Evolutionary conservation across 2,113 vertebrate genomes (phyloP).

Genomic region (Thymallus thymallus): DNA sequence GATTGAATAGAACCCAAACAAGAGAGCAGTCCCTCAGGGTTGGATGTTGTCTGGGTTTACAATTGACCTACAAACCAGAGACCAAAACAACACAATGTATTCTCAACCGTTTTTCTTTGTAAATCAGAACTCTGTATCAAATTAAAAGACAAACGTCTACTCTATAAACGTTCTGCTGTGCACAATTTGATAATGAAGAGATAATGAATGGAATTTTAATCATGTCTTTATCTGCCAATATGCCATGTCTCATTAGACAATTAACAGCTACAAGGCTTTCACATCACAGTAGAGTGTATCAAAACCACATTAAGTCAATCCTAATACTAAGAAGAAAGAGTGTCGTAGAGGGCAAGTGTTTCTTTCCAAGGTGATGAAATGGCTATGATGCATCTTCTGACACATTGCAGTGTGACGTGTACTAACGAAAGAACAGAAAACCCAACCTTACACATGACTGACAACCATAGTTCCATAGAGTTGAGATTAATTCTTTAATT

Average conservation of each 20-base stretch:
- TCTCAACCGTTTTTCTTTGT: slow-evolving; percentile 15
- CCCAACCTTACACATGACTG: not conserved
- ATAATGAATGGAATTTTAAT: slow-evolving; percentile 49
- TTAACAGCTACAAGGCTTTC: slow-evolving; percentile 17
- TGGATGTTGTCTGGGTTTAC: too few species aligned
- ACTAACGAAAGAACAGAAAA: not conserved
- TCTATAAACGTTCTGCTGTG: not conserved
- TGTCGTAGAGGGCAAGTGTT: not conserved
- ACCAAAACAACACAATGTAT: too few species aligned
- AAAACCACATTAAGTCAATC: not conserved
- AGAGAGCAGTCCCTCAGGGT: too few species aligned
- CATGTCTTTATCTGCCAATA: slow-evolving; percentile 34
- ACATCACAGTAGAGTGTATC: not conserved
- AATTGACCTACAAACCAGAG: too few species aligned
- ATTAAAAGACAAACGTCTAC: slow-evolving; percentile 20
- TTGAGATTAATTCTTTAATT: not conserved
- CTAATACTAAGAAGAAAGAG: not conserved
- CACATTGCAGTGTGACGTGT: not conserved
- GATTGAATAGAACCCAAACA: too few species aligned
- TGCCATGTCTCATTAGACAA: slow-evolving; percentile 45
- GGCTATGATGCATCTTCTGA: not conserved
- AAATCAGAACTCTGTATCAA: not conserved
- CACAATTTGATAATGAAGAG: slow-evolving; percentile 8
- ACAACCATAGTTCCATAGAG: not conserved
- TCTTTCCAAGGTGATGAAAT: not conserved